Evolutionary conservation across 2,113 vertebrate genomes (phyloP).

Genomic region (Poeciliopsis occidentalis): DNA sequence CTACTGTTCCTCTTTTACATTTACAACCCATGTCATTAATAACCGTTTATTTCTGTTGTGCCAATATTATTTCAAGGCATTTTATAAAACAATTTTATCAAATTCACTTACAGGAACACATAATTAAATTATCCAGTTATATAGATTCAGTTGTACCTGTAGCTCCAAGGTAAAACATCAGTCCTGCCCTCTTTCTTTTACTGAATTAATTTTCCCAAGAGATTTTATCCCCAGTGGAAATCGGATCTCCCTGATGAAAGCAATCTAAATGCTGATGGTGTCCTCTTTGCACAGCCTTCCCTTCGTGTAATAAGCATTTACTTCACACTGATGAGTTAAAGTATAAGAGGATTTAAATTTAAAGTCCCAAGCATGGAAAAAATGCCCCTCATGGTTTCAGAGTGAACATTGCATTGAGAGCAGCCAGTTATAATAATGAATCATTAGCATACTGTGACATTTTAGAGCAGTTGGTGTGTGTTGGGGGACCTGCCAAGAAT

Average conservation of each 20-base stretch:
- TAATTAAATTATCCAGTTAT: not conserved
- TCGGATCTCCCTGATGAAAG: conserved; percentile 1
- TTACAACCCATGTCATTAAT: not conserved
- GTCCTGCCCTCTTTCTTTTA: not conserved
- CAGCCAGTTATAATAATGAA: conserved; percentile 22
- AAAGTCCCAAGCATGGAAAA: not conserved
- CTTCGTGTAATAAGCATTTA: conserved; percentile 13
- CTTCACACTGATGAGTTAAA: conserved; percentile 6
- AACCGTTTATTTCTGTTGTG: not conserved
- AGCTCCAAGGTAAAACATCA: not conserved
- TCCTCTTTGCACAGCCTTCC: not conserved
- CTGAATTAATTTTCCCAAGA: not conserved
- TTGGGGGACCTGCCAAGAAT: conserved; percentile 15
- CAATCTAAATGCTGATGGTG: conserved; percentile 9
- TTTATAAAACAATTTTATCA: not conserved
- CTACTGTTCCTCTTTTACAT: not conserved
- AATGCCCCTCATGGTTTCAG: not conserved
- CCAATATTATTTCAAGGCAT: not conserved
- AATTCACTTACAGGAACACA: not conserved
- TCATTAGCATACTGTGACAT: conserved; percentile 51
- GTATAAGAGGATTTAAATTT: conserved; percentile 3
- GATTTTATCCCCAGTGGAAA: conserved; percentile 3
- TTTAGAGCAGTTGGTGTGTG: conserved; percentile 8
- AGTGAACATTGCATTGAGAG: not conserved
- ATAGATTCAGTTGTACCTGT: not conserved